Percentiles rank a stretch among this genome's conserved stretches.
These are phyloP conservation scores for Nebria salina DNA, from an alignment of 2,888 invertebrate genomes.

Conservation along the genomic window DNA sequence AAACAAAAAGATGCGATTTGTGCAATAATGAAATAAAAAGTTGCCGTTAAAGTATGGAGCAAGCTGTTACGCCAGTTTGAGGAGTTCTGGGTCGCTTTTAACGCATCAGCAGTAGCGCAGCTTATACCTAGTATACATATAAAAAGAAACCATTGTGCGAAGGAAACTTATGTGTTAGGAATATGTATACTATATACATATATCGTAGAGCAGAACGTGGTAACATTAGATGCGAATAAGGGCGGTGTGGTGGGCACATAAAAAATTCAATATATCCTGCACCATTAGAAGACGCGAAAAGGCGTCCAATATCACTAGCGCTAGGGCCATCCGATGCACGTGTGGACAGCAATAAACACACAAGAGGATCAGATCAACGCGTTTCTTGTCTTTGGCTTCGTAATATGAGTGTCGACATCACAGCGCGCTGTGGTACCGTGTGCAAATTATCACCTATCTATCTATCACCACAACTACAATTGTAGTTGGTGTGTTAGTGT, in stretches of 20 bases:
- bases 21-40: neutral
- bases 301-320: slow-evolving; percentile 21
- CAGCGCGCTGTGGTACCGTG: neutral
- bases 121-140: neutral
- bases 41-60: neutral
- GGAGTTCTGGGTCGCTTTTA: neutral
- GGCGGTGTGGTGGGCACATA: slow-evolving; percentile 16
- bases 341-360: slow-evolving; percentile 29
- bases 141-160: neutral
- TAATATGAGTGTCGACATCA: slow-evolving; percentile 19
- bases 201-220: neutral
- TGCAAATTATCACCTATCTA: neutral
- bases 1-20: neutral
- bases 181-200: neutral
- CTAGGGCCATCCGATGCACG: slow-evolving; percentile 29
- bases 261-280: slow-evolving; percentile 37
- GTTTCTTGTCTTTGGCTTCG: too few species aligned
- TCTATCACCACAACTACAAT: too few species aligned
- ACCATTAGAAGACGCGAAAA: slow-evolving; percentile 19
- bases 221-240: slow-evolving; percentile 2
- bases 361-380: neutral
- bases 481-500: too few species aligned
- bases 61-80: slow-evolving; percentile 15
- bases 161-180: neutral
- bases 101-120: neutral